A percentile compares a stretch with the other conserved stretches of the same genome.
Conservation (phyloP, 2,797 vertebrate species). For the Trichosurus vulpecula region DNA sequence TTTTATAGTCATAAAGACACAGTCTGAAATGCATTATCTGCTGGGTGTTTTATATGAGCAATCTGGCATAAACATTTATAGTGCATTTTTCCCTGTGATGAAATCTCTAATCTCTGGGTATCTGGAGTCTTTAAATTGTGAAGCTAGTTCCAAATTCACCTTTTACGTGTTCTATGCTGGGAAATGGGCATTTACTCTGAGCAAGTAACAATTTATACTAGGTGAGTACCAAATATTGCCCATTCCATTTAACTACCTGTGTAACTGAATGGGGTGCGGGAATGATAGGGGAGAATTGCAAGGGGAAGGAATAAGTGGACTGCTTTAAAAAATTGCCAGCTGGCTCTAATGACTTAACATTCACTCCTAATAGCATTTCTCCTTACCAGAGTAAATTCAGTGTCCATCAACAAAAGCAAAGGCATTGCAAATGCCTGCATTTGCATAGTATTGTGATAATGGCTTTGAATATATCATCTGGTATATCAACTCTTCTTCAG, state of each 20-base stretch:
- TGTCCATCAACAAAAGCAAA: constrained; percentile 65
- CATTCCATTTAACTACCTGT: constrained; percentile 50
- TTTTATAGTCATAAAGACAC: constrained; percentile 16
- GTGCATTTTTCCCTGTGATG: background rate
- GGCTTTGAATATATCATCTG: constrained; percentile 68
- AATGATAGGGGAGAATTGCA: background rate
- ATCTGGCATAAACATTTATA: constrained; percentile 28
- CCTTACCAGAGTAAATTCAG: constrained; percentile 51
- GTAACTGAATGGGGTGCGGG: constrained; percentile 12
- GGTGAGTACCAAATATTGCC: constrained; percentile 19
- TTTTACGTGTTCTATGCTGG: constrained; percentile 32
- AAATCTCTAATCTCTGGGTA: constrained; percentile 19
- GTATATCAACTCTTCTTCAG: constrained; percentile 61
- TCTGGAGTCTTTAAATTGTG: constrained; percentile 30
- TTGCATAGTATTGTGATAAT: constrained; percentile 34
- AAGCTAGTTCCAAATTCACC: constrained; percentile 18
- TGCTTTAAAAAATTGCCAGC: constrained; percentile 25
- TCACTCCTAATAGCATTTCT: constrained; percentile 33
- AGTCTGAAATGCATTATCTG: constrained; percentile 44
- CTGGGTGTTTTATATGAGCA: constrained; percentile 11
- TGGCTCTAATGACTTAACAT: constrained; percentile 2
- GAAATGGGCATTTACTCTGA: constrained; percentile 31
- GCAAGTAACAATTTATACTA: constrained; percentile 29
- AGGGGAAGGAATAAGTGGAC: background rate
- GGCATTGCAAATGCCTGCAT: constrained; percentile 68